phyloP scores from a whole-genome alignment of 2,113 vertebrate genomes.

The Ageneiosus marmoratus region DNA sequence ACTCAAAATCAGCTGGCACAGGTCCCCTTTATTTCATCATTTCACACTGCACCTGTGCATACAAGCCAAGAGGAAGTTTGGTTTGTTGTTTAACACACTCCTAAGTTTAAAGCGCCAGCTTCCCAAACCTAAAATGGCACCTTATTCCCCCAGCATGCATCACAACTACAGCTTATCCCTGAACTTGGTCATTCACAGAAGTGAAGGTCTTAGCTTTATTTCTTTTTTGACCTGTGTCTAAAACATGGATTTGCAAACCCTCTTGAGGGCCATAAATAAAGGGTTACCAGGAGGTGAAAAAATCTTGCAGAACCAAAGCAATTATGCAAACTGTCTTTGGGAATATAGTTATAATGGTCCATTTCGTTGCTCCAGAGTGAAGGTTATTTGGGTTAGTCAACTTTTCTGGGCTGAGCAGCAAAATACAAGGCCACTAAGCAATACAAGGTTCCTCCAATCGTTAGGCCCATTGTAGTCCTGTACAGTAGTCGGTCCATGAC shows the following conservation, averaged over 20 bases:
- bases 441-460: conserved; percentile 88
- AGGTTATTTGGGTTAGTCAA: background rate
- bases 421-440: conserved; percentile 90
- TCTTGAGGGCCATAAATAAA: background rate
- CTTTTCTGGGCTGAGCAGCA: conserved; percentile 68
- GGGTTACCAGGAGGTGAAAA: background rate
- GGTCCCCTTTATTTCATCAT: conserved; percentile 10
- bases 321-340: conserved; percentile 8
- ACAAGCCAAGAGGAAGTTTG: background rate
- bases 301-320: background rate
- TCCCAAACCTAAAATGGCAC: background rate
- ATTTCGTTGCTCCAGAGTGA: background rate
- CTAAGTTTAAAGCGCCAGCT: background rate
- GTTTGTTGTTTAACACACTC: background rate
- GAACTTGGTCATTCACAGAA: background rate
- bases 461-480: conserved; percentile 95
- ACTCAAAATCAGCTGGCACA: background rate
- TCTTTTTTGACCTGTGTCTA: background rate
- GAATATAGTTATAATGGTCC: conserved; percentile 1
- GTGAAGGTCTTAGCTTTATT: background rate
- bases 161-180: background rate
- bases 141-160: background rate
- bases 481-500: conserved; percentile 88
- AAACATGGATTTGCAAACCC: conserved; percentile 1
- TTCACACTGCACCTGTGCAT: background rate